A percentile compares a stretch with the other conserved stretches of the same genome.
Conservation (phyloP, 2,113 vertebrate genomes). For the Corythoichthys intestinalis region DNA sequence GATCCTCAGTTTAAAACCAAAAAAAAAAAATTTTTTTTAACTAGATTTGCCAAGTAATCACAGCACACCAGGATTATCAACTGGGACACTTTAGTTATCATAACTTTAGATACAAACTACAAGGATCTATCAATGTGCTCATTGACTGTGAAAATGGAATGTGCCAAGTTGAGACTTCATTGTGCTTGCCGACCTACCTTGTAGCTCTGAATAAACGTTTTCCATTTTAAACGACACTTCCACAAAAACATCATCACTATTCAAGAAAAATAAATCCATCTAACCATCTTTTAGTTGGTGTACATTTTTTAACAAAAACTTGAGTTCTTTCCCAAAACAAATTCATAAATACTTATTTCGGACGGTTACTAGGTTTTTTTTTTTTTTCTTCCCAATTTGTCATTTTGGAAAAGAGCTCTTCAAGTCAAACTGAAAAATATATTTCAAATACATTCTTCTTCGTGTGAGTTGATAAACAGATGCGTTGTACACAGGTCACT, state of each 20-base stretch:
- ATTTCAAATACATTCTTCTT: slow-evolving; percentile 5
- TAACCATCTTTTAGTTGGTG: background rate
- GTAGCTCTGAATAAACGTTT: background rate
- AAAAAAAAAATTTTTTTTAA: too few species aligned
- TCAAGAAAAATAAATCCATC: background rate
- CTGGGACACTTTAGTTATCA: too few species aligned
- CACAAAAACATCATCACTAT: background rate
- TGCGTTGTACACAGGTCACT: background rate
- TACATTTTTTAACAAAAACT: background rate
- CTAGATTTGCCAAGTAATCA: too few species aligned
- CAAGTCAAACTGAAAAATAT: background rate
- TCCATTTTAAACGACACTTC: background rate
- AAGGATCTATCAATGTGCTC: background rate
- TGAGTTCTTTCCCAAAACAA: background rate
- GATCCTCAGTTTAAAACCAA: too few species aligned
- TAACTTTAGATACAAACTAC: background rate
- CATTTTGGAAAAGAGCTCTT: background rate
- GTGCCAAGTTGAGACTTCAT: background rate
- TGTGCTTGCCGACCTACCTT: background rate
- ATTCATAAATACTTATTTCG: background rate
- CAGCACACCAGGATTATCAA: too few species aligned
- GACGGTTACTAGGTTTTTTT: background rate
- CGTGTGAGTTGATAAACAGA: background rate
- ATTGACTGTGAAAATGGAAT: background rate
- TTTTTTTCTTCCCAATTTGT: background rate